Conservation (phyloP, 1,140 invertebrate species). For the Rhagoletis zephyria region DNA sequence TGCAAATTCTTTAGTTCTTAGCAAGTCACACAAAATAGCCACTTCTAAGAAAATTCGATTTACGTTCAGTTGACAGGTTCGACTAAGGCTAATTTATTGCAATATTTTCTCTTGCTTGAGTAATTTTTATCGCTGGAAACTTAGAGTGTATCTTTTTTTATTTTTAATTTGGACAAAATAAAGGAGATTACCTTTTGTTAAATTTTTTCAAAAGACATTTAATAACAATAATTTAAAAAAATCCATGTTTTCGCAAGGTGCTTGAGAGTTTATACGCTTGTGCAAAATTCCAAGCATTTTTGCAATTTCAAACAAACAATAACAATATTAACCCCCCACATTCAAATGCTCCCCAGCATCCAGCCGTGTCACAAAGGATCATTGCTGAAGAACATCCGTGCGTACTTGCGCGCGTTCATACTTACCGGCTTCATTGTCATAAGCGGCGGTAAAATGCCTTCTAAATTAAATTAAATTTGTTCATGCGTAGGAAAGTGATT, state of each 20-base stretch:
- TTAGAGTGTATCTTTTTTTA: neutral
- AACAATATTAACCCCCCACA: neutral
- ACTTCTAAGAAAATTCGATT: neutral
- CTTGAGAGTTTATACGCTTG: neutral
- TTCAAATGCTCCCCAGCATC: neutral
- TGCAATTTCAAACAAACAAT: slow-evolving; percentile 31
- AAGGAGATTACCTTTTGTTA: neutral
- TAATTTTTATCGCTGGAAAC: neutral
- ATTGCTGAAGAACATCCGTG: neutral
- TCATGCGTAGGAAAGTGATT: slow-evolving; percentile 38
- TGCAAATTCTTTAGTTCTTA: neutral
- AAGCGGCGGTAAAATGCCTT: slow-evolving; percentile 6
- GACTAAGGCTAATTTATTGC: slow-evolving; percentile 27
- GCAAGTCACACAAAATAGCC: neutral
- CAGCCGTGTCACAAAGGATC: neutral
- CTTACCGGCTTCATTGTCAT: slow-evolving; percentile 2
- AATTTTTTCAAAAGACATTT: neutral
- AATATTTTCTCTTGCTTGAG: neutral
- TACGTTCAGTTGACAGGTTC: slow-evolving; percentile 4
- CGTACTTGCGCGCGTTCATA: neutral
- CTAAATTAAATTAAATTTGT: slow-evolving; percentile 53
- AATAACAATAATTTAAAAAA: slow-evolving; percentile 1
- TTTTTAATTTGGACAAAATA: slow-evolving; percentile 30
- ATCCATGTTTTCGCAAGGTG: neutral
- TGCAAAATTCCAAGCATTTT: slow-evolving; percentile 9